Base-by-base conservation (phyloP, 2,888 invertebrate species). In the Agrilus cyanescens region DNA sequence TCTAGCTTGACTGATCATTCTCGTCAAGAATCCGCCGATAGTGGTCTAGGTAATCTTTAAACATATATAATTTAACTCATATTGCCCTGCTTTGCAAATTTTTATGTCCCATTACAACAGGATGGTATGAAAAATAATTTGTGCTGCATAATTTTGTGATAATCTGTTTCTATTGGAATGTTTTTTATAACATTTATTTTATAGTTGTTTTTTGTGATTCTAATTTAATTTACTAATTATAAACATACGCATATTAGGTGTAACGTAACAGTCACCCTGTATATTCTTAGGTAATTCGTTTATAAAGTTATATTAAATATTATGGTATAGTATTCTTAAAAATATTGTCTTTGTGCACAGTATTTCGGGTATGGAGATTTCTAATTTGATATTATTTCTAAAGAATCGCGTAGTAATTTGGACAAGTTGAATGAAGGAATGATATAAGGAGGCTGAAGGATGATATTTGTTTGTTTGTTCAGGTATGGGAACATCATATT, bases 21-120 rank as follows among this genome's bases (percentile, higher is more conserved):
- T 55, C 76, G 94, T 50, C 94, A 95, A 67, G 94, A 93, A 68
- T 91, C 91, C 10, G 89, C 89, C 10, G 94, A 95, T 67, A 91
- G 90, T 66, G 95, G 95, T 40, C 74, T 94, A 48, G 93, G 93
- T 65, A 56, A 56, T 57, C 50, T 37, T 42, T 44, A 43, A 43
- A 16, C 8, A 33, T 33, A 12, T 14, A 5, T 25, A 25, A 20
- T 4, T 20, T 20, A 5, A 25, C 10, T 25, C n/a, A n/a, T n/a
- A n/a, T n/a, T 25, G 10, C 25, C 10, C 10, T 25, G 25, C 25
- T 25, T 25, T 25, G 25, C 25, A 25, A 25, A 25, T 25, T 25
- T 8, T 20, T 7, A 20, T 20, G 20, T 20, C 20, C 7, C 20
- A 20, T 25, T 25, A 25, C 10, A 10, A 25, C 25, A 10, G 25